A percentile compares a stretch with the other conserved stretches of the same genome.
These are phyloP conservation scores for Phylloscopus trochilus DNA, from an alignment of 2,113 vertebrate genomes.

Conservation along the genomic window DNA sequence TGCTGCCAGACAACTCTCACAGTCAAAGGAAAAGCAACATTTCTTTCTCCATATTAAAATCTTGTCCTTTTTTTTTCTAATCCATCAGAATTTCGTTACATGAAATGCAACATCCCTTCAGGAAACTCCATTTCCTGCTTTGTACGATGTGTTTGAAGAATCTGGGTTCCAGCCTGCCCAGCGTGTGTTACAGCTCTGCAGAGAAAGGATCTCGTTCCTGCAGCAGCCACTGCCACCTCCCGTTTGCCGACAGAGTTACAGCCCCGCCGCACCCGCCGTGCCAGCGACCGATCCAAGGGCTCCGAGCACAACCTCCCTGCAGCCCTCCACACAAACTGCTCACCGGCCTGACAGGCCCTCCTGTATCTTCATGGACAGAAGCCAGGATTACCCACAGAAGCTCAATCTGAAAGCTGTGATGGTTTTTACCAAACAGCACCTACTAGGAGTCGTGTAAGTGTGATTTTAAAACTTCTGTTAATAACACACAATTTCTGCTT, in stretches of 20 bases:
- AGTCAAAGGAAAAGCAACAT: neutral
- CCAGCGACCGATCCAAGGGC: neutral
- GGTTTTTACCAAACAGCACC: neutral
- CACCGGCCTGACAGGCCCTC: rapidly evolving
- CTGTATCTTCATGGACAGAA: neutral
- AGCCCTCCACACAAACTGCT: neutral
- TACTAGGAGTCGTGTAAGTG: neutral
- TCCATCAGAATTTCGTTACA: neutral
- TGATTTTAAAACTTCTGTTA: neutral
- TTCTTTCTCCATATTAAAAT: neutral
- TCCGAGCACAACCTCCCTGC: neutral
- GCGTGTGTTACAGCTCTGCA: rapidly evolving
- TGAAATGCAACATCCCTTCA: neutral
- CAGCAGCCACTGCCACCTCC: neutral
- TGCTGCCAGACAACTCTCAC: rapidly evolving
- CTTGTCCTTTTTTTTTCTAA: neutral
- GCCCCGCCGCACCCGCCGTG: neutral
- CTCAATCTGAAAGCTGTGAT: neutral
- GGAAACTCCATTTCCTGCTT: neutral
- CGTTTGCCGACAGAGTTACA: neutral
- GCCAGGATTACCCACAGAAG: neutral
- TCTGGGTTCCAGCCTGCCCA: neutral
- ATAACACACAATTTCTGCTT: neutral
- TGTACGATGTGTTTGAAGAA: neutral
- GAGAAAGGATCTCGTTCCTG: rapidly evolving